phyloP scores from a whole-genome alignment of 2,797 vertebrate species.

The Anabacerthia variegaticeps region DNA sequence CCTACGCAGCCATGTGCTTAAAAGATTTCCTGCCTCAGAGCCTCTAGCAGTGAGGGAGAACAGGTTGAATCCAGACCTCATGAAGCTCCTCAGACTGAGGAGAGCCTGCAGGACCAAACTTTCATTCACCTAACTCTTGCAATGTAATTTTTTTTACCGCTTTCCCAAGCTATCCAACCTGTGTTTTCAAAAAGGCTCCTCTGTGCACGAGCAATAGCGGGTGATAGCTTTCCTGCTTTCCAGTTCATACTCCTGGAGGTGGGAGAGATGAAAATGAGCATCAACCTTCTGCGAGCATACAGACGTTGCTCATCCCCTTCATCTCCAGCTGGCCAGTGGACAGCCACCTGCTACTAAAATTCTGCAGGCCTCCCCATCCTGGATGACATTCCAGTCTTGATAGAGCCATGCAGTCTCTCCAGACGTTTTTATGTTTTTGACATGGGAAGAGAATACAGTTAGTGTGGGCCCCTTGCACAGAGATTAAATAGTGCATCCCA shows the following conservation, averaged over 20 bases:
- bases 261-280: rapidly evolving
- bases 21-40: not conserved
- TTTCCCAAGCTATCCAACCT: not conserved
- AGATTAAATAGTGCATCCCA: not conserved
- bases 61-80: not conserved
- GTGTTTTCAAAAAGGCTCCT: not conserved
- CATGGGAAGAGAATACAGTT: not conserved
- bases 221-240: not conserved
- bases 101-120: not conserved
- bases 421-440: not conserved
- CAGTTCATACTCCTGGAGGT: not conserved
- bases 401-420: not conserved
- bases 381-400: not conserved
- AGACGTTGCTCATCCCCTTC: not conserved
- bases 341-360: not conserved
- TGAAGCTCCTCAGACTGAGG: not conserved
- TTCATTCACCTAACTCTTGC: not conserved
- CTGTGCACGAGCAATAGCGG: not conserved
- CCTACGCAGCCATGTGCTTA: not conserved
- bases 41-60: not conserved
- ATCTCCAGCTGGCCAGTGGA: not conserved
- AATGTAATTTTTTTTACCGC: not conserved
- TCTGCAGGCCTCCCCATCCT: not conserved
- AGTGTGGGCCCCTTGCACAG: not conserved
- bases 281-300: not conserved